These are phyloP conservation scores for Megalops atlanticus DNA, from an alignment of 2,113 vertebrate genomes.

Conservation along the genomic window DNA sequence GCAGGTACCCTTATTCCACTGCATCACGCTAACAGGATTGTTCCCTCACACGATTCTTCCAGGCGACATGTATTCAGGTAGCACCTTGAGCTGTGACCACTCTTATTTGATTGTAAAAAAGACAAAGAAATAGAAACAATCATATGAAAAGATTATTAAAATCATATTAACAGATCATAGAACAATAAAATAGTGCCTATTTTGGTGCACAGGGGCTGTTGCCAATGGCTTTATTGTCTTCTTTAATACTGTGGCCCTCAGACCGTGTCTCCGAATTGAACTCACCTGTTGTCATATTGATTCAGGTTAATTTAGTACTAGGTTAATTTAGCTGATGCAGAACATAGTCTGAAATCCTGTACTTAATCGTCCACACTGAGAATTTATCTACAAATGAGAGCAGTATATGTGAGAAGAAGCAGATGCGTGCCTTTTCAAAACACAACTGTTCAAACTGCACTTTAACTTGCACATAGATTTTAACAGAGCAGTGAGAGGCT, in stretches of 20 bases:
- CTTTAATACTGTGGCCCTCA: not conserved
- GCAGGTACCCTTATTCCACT: not conserved
- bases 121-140: not conserved
- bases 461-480: not conserved
- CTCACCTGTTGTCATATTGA: no score
- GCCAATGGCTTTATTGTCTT: not conserved
- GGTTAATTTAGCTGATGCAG: not conserved
- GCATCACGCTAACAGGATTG: conserved; percentile 7
- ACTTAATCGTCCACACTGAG: not conserved
- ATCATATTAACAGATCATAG: not conserved
- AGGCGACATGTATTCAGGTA: not conserved
- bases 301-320: not conserved
- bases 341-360: not conserved
- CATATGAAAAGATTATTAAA: no score
- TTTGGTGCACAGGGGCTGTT: not conserved
- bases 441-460: not conserved
- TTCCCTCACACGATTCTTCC: not conserved
- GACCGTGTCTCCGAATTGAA: no score
- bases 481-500: not conserved
- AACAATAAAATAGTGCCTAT: not conserved
- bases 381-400: not conserved
- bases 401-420: not conserved
- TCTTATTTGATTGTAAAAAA: not conserved
- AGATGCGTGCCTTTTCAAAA: not conserved
- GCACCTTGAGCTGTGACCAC: not conserved